These are phyloP conservation scores for Watsonalla cultraria DNA, from an alignment of 2,888 invertebrate genomes.

Conservation along the genomic window DNA sequence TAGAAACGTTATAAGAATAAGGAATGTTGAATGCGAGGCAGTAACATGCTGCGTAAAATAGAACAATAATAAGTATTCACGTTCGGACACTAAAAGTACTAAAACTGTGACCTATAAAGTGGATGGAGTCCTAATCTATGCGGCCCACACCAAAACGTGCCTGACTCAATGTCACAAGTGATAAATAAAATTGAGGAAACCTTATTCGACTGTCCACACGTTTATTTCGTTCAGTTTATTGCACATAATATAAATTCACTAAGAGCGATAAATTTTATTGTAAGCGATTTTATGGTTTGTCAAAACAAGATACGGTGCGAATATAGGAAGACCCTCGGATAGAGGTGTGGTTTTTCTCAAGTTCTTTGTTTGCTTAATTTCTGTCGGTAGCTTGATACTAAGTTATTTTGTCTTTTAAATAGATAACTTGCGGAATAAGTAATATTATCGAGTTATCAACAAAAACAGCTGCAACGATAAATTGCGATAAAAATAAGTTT, in stretches of 20 bases:
- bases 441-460: not conserved
- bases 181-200: conserved; percentile 25
- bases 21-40: not conserved
- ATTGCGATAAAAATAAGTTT: not conserved
- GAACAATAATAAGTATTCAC: conserved; percentile 16
- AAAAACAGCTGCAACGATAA: not conserved
- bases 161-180: conserved; percentile 23
- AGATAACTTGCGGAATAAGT: no score
- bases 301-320: not conserved
- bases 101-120: conserved; percentile 43
- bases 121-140: conserved; percentile 37
- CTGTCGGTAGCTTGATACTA: no score
- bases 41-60: not conserved
- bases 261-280: conserved; percentile 1
- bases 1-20: not conserved
- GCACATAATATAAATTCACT: not conserved
- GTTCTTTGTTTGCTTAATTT: not conserved
- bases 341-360: not conserved
- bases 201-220: conserved; percentile 8
- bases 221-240: conserved; percentile 2
- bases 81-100: conserved; percentile 16
- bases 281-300: not conserved
- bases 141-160: conserved; percentile 46
- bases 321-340: not conserved
- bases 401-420: no score